Conservation (phyloP, 2,797 vertebrate species). For the Acestrorhynchus altus region DNA sequence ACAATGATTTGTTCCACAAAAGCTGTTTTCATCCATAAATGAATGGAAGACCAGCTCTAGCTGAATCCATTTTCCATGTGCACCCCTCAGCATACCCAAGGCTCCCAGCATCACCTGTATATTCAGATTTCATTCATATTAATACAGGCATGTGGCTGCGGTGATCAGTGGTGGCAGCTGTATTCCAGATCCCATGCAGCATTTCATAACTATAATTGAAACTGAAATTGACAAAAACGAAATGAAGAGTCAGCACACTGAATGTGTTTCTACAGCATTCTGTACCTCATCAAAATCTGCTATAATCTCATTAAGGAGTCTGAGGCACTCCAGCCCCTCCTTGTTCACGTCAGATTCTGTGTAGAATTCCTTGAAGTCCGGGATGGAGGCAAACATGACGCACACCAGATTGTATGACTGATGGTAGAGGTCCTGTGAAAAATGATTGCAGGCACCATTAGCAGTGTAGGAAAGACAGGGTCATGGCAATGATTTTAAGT, state of each 20-base stretch:
- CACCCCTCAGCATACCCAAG: neutral
- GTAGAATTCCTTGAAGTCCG: slow-evolving; percentile 98
- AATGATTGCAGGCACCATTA: slow-evolving; percentile 52
- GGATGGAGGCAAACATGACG: slow-evolving; percentile 98
- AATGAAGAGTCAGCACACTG: neutral
- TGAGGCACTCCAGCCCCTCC: slow-evolving; percentile 95
- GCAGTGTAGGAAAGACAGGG: neutral
- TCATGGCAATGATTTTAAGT: neutral
- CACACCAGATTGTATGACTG: slow-evolving; percentile 97
- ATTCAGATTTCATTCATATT: neutral
- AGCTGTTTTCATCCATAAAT: neutral
- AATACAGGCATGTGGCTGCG: neutral
- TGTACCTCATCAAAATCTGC: slow-evolving; percentile 96
- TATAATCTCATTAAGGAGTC: slow-evolving; percentile 97
- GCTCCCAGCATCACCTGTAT: neutral
- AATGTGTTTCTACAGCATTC: slow-evolving; percentile 20
- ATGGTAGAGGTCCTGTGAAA: slow-evolving; percentile 90
- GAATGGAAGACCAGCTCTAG: neutral
- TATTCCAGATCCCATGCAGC: slow-evolving; percentile 4
- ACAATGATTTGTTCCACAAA: neutral
- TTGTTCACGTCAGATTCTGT: slow-evolving; percentile 98
- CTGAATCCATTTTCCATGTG: neutral
- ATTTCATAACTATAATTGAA: slow-evolving; percentile 29
- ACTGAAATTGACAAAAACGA: slow-evolving; percentile 19
- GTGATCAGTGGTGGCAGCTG: slow-evolving; percentile 15